Base-by-base conservation (phyloP, 2,888 invertebrate genomes). In the Acronicta leporina region DNA sequence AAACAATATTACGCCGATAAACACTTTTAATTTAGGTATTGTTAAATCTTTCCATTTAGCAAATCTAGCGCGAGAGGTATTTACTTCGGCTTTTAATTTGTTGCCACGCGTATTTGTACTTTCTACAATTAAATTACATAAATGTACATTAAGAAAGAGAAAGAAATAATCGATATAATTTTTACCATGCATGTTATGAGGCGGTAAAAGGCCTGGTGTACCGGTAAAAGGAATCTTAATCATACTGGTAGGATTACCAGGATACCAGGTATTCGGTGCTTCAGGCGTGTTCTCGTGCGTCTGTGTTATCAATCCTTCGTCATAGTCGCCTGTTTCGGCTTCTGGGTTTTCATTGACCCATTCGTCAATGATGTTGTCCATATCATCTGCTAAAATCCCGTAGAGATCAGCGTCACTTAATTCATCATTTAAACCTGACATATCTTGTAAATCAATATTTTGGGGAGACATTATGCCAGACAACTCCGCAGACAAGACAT, bases 291-390 rank as follows among this genome's bases (percentile, higher is more conserved):
- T 55, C 46, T 66, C 66, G 58, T 55, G 48, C 41, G 56, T 43
- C 53, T 51, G 33, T 27, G 48, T 53, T 57, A 56, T 41, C 40
- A 48, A 56, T 27, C 54, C 54, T 53, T 63, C 56, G 40, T 44
- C 48, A 53, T 41, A 38, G 38, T 48, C 59, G 47, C 20, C 55
- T 54, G 15, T 51, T 60, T 60, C 54, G 43, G 44, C 60, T 47
- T 62, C 59, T 49, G 52, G 42, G 43, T 63, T 61, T 63, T 57
- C 68, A 63, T 56, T 61, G 25, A 56, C 42, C 59, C 56, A 56
- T 60, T 67, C 59, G 42, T 63, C 68, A 54, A 60, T 38, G 45
- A 54, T 52, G 48, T 42, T 14, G 48, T 53, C 59, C 42, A 38
- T 38, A 38, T 38, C 38, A 38, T 38, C 38, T 38, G 38, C 38